Percentiles rank a stretch among this genome's conserved stretches.
phyloP scores from a whole-genome alignment of 2,113 vertebrate genomes.

The Progne subis region DNA sequence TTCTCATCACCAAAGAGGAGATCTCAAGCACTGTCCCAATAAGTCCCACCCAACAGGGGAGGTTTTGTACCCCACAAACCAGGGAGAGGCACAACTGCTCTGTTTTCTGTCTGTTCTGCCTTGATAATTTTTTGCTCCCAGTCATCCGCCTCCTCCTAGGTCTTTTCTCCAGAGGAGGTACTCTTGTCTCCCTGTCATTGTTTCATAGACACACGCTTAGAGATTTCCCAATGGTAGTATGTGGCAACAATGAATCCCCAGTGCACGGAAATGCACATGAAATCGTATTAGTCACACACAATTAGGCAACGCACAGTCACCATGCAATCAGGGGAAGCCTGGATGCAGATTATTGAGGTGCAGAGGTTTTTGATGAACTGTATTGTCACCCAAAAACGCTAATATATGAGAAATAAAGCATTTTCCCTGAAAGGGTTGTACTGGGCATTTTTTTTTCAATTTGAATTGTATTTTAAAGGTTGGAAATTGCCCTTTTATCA shows the following conservation, averaged over 20 bases:
- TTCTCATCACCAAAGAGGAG: not conserved
- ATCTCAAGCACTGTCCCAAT: not conserved
- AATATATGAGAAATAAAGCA: not conserved
- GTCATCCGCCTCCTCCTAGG: slow-evolving; percentile 20
- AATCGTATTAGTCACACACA: slow-evolving; percentile 67
- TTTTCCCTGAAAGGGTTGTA: not conserved
- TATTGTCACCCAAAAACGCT: slow-evolving; percentile 12
- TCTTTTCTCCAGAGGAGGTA: slow-evolving; percentile 42
- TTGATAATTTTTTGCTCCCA: slow-evolving; percentile 29
- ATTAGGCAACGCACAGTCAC: slow-evolving; percentile 60
- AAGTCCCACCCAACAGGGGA: not conserved
- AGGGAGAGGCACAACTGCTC: not conserved
- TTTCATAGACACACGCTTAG: slow-evolving; percentile 59
- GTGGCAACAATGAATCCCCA: slow-evolving; percentile 69
- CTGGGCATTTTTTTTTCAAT: not conserved
- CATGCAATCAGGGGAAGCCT: slow-evolving; percentile 44
- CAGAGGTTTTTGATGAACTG: slow-evolving; percentile 43
- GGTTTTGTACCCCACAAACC: not conserved
- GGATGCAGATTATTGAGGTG: slow-evolving; percentile 23
- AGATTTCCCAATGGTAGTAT: slow-evolving; percentile 60
- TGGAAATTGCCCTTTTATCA: slow-evolving; percentile 2
- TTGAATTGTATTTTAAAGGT: slow-evolving; percentile 12
- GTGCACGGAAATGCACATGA: slow-evolving; percentile 65
- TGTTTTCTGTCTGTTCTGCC: not conserved
- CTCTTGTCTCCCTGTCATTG: slow-evolving; percentile 48